Percentiles rank a stretch among this genome's conserved stretches.
These are phyloP conservation scores for Amiota minor DNA, from an alignment of 2,888 invertebrate species.

Conservation along the genomic window DNA sequence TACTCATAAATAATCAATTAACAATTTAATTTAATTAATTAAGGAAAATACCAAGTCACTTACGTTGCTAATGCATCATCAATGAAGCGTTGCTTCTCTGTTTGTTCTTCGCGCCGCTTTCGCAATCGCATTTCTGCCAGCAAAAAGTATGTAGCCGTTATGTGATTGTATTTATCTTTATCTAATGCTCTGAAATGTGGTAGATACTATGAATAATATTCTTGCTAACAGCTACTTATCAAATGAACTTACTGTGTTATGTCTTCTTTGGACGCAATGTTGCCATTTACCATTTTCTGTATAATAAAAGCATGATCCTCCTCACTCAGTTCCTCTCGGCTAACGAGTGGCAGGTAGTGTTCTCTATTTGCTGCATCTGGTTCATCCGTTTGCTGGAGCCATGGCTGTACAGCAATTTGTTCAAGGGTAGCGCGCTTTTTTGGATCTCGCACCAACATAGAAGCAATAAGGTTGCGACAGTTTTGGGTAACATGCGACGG, in stretches of 20 bases:
- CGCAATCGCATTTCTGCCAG: slow-evolving; percentile 93
- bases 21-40: background rate
- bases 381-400: slow-evolving; percentile 78
- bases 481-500: slow-evolving; percentile 89
- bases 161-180: slow-evolving; percentile 97
- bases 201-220: background rate
- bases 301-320: slow-evolving; percentile 93
- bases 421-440: slow-evolving; percentile 89
- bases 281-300: slow-evolving; percentile 96
- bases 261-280: slow-evolving; percentile 94
- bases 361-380: slow-evolving; percentile 73
- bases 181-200: slow-evolving; percentile 83
- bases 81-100: slow-evolving; percentile 71
- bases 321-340: slow-evolving; percentile 90
- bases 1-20: slow-evolving; percentile 32
- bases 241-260: slow-evolving; percentile 83
- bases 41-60: slow-evolving; percentile 26
- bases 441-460: slow-evolving; percentile 95
- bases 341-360: slow-evolving; percentile 85
- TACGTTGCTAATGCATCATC: slow-evolving; percentile 58
- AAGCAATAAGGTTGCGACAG: slow-evolving; percentile 91
- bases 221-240: background rate
- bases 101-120: slow-evolving; percentile 81
- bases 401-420: slow-evolving; percentile 89
- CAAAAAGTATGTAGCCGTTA: slow-evolving; percentile 98